Evolutionary conservation across 2,888 invertebrate genomes (phyloP).

Genomic region (Liopterus haemorrhoidalis): DNA sequence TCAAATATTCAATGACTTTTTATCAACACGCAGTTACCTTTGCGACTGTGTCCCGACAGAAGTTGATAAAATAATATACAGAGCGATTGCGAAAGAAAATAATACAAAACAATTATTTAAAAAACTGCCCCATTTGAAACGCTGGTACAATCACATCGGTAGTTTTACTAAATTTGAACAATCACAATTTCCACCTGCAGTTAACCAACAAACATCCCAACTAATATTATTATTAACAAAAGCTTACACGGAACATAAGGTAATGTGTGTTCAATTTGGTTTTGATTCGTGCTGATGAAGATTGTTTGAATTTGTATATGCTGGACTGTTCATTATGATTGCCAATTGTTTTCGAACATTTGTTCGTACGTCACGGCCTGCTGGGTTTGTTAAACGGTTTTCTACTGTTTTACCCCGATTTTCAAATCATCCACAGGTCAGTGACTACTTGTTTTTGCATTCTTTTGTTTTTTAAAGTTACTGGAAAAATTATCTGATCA

Average conservation of each 20-base stretch:
- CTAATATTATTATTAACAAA: constrained; percentile 42
- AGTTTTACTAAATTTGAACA: constrained; percentile 53
- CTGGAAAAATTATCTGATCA: not conserved
- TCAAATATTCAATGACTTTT: constrained; percentile 43
- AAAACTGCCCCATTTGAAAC: constrained; percentile 48
- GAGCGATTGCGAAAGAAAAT: constrained; percentile 39
- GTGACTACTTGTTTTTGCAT: constrained; percentile 32
- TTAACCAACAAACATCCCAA: constrained; percentile 40
- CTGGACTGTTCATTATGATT: constrained; percentile 24
- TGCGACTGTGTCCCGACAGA: constrained; percentile 52
- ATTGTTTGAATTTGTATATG: constrained; percentile 29
- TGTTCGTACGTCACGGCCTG: constrained; percentile 41
- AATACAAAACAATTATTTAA: constrained; percentile 39
- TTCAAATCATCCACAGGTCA: constrained; percentile 43
- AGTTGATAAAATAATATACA: constrained; percentile 48
- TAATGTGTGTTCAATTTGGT: constrained; percentile 33
- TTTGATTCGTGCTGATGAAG: constrained; percentile 32
- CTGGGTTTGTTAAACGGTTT: constrained; percentile 35
- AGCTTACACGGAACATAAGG: constrained; percentile 36
- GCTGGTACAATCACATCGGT: constrained; percentile 59
- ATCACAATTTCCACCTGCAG: constrained; percentile 44
- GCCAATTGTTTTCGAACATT: constrained; percentile 34
- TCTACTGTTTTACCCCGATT: constrained; percentile 33
- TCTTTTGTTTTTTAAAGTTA: not conserved
- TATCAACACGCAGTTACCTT: constrained; percentile 53